A percentile compares a stretch with the other conserved stretches of the same genome.
phyloP scores from a whole-genome alignment of 2,797 vertebrate species.

The Chelmon rostratus region DNA sequence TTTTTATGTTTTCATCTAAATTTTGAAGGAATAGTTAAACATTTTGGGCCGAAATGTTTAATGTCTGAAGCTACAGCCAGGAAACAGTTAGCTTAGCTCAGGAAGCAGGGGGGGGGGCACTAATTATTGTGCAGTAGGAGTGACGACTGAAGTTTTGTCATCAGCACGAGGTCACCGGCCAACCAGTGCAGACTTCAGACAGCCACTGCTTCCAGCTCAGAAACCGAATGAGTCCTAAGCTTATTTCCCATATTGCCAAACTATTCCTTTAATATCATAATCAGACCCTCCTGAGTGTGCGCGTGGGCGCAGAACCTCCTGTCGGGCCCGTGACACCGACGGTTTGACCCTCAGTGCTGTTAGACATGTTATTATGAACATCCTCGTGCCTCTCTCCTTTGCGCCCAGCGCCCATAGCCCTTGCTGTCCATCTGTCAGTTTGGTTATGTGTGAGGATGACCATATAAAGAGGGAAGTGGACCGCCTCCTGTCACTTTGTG shows the following conservation, averaged over 20 bases:
- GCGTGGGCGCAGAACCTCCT: neutral
- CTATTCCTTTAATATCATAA: neutral
- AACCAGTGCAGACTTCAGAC: neutral
- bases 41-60: too few species aligned
- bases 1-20: too few species aligned
- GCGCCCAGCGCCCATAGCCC: slow-evolving; percentile 8
- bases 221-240: neutral
- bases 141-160: neutral
- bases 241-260: neutral
- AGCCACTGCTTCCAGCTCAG: neutral
- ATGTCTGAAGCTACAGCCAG: too few species aligned
- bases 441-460: slow-evolving; percentile 22
- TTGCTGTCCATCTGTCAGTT: slow-evolving; percentile 43
- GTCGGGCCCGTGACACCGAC: slow-evolving; percentile 1
- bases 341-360: neutral
- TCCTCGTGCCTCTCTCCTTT: slow-evolving; percentile 2
- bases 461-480: slow-evolving; percentile 23
- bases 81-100: too few species aligned
- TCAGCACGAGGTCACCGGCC: neutral
- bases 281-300: slow-evolving; percentile 22
- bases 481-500: slow-evolving; percentile 48
- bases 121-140: neutral
- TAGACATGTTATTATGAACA: slow-evolving; percentile 11
- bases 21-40: too few species aligned
- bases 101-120: too few species aligned